Base-by-base conservation (phyloP, 2,113 vertebrate genomes). In the Phyllopteryx taeniolatus region DNA sequence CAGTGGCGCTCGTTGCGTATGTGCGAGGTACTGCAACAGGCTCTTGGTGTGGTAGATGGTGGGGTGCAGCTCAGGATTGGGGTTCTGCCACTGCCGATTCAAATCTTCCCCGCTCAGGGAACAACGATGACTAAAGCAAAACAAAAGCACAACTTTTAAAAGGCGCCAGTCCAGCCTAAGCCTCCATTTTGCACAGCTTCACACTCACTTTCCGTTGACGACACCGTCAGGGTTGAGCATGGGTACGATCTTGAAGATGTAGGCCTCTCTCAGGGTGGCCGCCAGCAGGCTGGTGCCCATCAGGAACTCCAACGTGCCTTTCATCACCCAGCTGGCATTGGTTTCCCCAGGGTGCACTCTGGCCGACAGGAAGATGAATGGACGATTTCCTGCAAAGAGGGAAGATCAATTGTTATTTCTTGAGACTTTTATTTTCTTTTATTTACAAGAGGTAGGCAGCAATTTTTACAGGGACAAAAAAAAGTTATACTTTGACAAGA, bases 221-320 rank as follows among this genome's bases (percentile, higher is more conserved):
- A 99, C 97, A 77, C 98, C 96, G 80, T 99, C 98, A 72, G 98
- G 97, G 91, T 99, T 99, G 64, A 99, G 95, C 97, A 99, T 99
- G 49, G 98, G 97, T 82, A 99, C 92, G 84, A 99, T 96, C 94
- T 99, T 99, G 90, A 99, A 99, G 90, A 99, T 97, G 78, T 95
- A 99, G 62, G 94, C 92, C 87, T 99, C 96, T 77, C 97, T 92
- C 70, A 99, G 93, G 83, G 88, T 94, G 59, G 95, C 96, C 14
- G 98, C 96, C 79, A 92, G 86, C 19, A 94, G 90, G 81, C 89
- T 95, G 84, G 89, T 94, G 87, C 96, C 93, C 96, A 98, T 96
- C 86, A 99, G 94, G 86, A 96, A 98, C 83, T 99, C 97, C 92
- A 99, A 83, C 0, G 95, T 97, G 84, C 98, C 98, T 88, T 99